These are phyloP conservation scores for Pangasius mekongensis DNA, from an alignment of 2,797 vertebrate genomes.

Conservation along the genomic window DNA sequence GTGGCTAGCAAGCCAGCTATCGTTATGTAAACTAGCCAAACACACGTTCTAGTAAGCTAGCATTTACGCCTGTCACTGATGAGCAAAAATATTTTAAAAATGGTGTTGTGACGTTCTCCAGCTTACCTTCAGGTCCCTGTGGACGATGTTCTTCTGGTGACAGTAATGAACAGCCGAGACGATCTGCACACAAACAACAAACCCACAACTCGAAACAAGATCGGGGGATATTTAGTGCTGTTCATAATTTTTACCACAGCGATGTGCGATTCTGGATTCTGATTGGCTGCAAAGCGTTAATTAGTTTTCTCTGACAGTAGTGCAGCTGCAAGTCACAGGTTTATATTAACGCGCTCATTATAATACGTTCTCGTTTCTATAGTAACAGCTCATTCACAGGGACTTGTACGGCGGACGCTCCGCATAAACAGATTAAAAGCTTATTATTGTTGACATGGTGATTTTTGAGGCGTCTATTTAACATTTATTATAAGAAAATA, in stretches of 20 bases:
- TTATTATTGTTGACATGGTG: too few species aligned
- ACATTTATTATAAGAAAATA: too few species aligned
- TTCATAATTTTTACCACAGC: not conserved
- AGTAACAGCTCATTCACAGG: too few species aligned
- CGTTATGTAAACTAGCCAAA: not conserved
- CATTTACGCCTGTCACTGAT: not conserved
- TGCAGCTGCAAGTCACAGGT: too few species aligned
- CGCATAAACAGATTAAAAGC: too few species aligned
- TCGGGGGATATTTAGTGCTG: not conserved
- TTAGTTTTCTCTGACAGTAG: not conserved
- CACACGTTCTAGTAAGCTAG: not conserved
- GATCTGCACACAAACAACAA: slow-evolving; percentile 73
- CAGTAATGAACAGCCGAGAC: slow-evolving; percentile 93
- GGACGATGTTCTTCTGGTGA: slow-evolving; percentile 93
- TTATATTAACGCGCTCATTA: too few species aligned
- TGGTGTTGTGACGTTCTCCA: not conserved
- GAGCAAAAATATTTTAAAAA: not conserved
- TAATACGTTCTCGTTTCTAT: too few species aligned
- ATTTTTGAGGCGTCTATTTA: too few species aligned
- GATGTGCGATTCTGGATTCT: not conserved
- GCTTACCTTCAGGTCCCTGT: slow-evolving; percentile 89
- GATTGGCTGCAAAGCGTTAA: not conserved
- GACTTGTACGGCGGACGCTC: too few species aligned
- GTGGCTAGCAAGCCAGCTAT: not conserved
- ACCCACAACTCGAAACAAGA: not conserved